Evolutionary conservation across 2,797 vertebrate genomes (phyloP).

Genomic region (Eidolon dupreanum): DNA sequence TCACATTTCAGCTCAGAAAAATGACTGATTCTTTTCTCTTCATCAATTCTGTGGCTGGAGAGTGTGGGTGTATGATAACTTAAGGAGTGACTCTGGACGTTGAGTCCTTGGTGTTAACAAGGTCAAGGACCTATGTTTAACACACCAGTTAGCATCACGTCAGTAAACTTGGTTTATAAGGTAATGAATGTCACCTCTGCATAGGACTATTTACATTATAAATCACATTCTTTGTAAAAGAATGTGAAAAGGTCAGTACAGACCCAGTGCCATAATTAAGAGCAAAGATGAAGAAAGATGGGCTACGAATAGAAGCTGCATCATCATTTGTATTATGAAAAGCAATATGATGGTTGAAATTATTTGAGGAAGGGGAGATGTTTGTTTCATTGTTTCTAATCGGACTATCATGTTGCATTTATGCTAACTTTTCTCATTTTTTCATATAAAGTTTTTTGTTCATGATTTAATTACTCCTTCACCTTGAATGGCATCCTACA

Average conservation of each 20-base stretch:
- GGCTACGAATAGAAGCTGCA: not conserved
- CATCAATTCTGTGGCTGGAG: slow-evolving; percentile 44
- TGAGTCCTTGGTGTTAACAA: not conserved
- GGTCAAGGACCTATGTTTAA: slow-evolving; percentile 31
- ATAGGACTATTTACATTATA: not conserved
- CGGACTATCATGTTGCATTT: not conserved
- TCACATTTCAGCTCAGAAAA: slow-evolving; percentile 67
- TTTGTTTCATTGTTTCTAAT: not conserved
- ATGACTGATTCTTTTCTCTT: slow-evolving; percentile 67
- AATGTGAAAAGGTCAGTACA: not conserved
- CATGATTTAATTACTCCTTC: not conserved
- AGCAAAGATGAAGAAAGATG: not conserved
- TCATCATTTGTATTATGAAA: not conserved
- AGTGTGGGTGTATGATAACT: not conserved
- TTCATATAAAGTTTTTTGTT: not conserved
- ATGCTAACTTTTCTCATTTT: not conserved
- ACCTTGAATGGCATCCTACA: not conserved
- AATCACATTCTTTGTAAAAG: not conserved
- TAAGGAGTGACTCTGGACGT: not conserved
- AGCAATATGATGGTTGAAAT: not conserved
- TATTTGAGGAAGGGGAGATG: not conserved
- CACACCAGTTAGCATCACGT: not conserved
- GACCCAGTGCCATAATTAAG: not conserved
- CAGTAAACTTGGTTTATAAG: not conserved
- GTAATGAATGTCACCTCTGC: not conserved